Percentiles rank a stretch among this genome's conserved stretches.
Evolutionary conservation across 2,797 vertebrate genomes (phyloP).

Genomic region (Pantherophis vulpinus): DNA sequence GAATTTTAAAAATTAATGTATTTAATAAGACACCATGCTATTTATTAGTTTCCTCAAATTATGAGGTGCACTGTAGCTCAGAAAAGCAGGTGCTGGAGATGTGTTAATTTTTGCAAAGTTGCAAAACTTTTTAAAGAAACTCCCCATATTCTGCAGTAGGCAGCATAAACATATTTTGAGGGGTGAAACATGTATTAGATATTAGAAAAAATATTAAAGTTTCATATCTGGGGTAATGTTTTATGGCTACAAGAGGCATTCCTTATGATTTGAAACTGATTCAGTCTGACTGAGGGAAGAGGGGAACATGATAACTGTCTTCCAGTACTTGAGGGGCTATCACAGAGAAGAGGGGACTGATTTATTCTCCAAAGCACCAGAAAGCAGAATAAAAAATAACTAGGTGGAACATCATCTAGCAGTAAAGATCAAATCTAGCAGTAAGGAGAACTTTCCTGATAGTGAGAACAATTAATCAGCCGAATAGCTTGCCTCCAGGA

Average conservation of each 20-base stretch:
- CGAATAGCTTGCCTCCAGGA: not conserved
- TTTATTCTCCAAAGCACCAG: not conserved
- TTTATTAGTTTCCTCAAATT: not conserved
- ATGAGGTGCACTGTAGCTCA: not conserved
- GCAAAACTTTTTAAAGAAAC: not conserved
- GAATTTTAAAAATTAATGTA: not conserved
- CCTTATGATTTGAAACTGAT: not conserved
- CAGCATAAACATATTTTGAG: not conserved
- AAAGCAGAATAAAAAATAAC: not conserved
- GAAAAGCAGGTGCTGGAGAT: not conserved
- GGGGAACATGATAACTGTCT: not conserved
- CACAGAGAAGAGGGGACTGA: not conserved
- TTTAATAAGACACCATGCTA: not conserved
- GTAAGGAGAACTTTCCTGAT: not conserved
- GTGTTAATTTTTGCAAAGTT: not conserved
- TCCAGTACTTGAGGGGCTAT: not conserved
- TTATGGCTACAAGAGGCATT: not conserved
- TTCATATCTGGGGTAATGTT: not conserved
- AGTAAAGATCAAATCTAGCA: not conserved
- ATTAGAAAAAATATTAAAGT: not conserved
- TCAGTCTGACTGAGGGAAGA: not conserved
- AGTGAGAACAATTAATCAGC: not conserved
- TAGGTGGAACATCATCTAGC: not conserved
- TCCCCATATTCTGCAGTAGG: not conserved
- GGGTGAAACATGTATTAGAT: not conserved